phyloP scores from a whole-genome alignment of 2,797 vertebrate genomes.

The Zenarchopterus dispar region DNA sequence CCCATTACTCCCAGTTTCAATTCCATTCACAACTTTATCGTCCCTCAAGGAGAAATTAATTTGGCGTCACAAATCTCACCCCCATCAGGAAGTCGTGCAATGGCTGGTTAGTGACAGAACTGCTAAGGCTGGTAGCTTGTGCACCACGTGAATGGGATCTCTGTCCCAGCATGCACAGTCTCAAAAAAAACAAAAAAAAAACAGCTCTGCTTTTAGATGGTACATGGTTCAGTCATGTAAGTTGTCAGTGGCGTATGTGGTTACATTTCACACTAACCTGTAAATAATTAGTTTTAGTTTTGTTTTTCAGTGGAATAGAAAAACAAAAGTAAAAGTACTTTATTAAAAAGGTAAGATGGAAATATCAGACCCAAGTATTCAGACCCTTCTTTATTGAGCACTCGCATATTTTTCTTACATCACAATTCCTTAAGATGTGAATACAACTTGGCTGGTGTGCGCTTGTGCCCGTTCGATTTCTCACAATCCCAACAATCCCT shows the following conservation, averaged over 20 bases:
- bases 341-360: neutral
- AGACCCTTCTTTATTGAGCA: too few relatives aligned
- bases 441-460: neutral
- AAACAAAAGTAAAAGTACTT: too few relatives aligned
- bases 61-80: conserved; percentile 75
- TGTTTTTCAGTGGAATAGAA: too few relatives aligned
- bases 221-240: neutral
- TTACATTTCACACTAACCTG: too few relatives aligned
- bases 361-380: neutral
- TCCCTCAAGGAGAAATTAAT: conserved; percentile 78
- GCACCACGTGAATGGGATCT: conserved; percentile 54
- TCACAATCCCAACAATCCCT: neutral
- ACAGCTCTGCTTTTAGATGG: neutral
- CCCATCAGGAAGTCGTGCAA: conserved; percentile 71
- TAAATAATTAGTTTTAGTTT: too few relatives aligned
- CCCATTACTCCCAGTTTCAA: conserved; percentile 75
- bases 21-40: conserved; percentile 78
- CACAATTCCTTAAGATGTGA: too few relatives aligned
- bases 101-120: conserved; percentile 70
- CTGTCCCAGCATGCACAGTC: conserved; percentile 29
- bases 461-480: neutral
- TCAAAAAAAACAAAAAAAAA: conserved; percentile 10
- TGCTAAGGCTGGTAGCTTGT: conserved; percentile 38
- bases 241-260: conserved; percentile 1
- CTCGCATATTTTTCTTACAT: too few relatives aligned